A percentile compares a stretch with the other conserved stretches of the same genome.
Evolutionary conservation across 2,888 invertebrate species (phyloP).

Genomic region (Perithous albicinctus): DNA sequence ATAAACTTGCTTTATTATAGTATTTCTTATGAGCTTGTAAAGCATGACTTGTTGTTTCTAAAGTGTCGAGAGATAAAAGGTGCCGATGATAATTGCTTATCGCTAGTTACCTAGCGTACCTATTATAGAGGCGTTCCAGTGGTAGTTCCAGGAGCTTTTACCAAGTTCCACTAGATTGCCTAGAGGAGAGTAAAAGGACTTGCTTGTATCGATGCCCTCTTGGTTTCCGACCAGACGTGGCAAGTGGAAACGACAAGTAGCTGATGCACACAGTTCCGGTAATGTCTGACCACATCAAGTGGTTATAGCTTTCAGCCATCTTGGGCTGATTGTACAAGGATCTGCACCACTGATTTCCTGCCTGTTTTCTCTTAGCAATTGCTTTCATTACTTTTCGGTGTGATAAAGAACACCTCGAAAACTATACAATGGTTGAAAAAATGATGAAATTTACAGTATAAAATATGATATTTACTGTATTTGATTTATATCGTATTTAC

Average conservation of each 20-base stretch:
- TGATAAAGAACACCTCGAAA: neutral
- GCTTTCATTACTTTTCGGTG: neutral
- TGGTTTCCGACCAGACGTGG: neutral
- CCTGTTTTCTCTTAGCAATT: neutral
- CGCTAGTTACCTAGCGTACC: neutral
- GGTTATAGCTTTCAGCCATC: slow-evolving; percentile 15
- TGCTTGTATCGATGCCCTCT: slow-evolving; percentile 1
- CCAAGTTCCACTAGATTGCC: neutral
- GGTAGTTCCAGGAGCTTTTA: neutral
- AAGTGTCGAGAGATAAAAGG: neutral
- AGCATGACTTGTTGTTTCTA: neutral
- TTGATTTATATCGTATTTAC: too few species aligned
- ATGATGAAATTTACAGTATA: neutral
- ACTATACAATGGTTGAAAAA: neutral
- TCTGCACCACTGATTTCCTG: slow-evolving; percentile 8
- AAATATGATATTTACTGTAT: too few species aligned
- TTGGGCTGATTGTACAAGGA: slow-evolving; percentile 16
- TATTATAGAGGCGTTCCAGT: neutral
- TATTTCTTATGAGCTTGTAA: too few species aligned
- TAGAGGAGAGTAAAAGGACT: neutral
- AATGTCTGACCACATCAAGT: slow-evolving; percentile 6
- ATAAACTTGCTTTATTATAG: too few species aligned
- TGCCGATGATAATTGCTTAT: neutral
- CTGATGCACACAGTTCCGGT: neutral
- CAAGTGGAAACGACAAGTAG: slow-evolving; percentile 19